A percentile compares a stretch with the other conserved stretches of the same genome.
Evolutionary conservation across 2,797 vertebrate species (phyloP).

Genomic region (Poecile montanus): DNA sequence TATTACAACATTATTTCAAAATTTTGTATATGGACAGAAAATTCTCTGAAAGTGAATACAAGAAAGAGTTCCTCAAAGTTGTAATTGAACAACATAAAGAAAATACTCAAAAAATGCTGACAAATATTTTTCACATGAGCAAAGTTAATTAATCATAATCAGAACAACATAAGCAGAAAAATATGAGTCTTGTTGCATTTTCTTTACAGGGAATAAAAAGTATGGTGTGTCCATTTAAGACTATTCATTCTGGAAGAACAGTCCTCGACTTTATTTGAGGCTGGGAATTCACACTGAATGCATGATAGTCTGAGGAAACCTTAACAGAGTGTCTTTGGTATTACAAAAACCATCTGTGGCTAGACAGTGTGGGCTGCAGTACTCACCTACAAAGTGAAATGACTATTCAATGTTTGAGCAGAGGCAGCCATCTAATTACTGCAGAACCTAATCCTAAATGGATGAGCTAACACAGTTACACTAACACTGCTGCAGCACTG

Average conservation of each 20-base stretch:
- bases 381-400: neutral
- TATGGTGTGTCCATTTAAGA: neutral
- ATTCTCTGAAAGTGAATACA: neutral
- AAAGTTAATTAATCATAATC: neutral
- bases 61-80: neutral
- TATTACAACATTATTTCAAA: neutral
- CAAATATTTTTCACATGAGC: neutral
- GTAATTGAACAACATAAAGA: neutral
- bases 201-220: neutral
- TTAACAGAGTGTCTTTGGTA: neutral
- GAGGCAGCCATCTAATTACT: neutral
- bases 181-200: neutral
- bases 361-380: neutral
- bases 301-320: neutral
- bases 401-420: neutral
- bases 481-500: neutral
- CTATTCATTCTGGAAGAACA: neutral
- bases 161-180: neutral
- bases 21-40: neutral
- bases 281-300: neutral
- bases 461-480: neutral
- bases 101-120: neutral
- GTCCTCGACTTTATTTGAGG: neutral
- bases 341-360: neutral
- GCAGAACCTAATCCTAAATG: neutral